phyloP scores from a whole-genome alignment of 1,140 invertebrate genomes.

The Psilanteris sp. region DNA sequence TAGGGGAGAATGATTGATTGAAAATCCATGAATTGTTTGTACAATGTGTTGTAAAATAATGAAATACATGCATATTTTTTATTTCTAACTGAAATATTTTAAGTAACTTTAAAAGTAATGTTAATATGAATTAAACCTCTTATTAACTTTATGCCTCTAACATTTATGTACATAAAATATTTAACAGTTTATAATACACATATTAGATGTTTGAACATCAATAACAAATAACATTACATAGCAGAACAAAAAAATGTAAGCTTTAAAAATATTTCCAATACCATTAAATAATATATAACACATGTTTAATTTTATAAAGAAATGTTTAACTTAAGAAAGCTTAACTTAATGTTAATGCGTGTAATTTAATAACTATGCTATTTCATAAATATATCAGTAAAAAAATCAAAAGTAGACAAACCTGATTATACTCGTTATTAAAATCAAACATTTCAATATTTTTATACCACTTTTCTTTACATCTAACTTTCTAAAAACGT shows the following conservation, averaged over 20 bases:
- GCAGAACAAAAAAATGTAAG: conserved; percentile 10
- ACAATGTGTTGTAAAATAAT: conserved; percentile 22
- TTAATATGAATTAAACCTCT: no score
- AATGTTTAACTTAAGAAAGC: no score
- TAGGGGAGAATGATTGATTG: conserved; percentile 45
- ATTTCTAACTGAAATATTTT: conserved; percentile 1
- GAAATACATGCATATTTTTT: conserved; percentile 21
- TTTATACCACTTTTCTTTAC: no score
- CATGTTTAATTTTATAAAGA: no score
- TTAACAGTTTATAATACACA: conserved; percentile 15
- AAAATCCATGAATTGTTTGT: conserved; percentile 23
- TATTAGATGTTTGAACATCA: conserved; percentile 7
- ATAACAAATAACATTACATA: conserved; percentile 26
- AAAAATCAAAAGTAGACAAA: no score
- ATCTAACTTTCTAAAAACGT: no score
- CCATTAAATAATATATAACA: neutral
- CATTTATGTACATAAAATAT: conserved; percentile 14
- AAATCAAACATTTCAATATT: no score
- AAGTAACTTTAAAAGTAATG: neutral
- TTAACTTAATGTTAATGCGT: no score
- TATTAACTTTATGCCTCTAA: neutral
- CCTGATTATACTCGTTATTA: no score
- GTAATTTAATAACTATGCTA: no score
- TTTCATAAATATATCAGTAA: no score
- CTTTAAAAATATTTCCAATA: neutral